Evolutionary conservation across 64 coral and sea anemone genomes (phyloP), one percentile per base, ranked within the genome.

Genomic region (Pocillopora damicornis): DNA sequence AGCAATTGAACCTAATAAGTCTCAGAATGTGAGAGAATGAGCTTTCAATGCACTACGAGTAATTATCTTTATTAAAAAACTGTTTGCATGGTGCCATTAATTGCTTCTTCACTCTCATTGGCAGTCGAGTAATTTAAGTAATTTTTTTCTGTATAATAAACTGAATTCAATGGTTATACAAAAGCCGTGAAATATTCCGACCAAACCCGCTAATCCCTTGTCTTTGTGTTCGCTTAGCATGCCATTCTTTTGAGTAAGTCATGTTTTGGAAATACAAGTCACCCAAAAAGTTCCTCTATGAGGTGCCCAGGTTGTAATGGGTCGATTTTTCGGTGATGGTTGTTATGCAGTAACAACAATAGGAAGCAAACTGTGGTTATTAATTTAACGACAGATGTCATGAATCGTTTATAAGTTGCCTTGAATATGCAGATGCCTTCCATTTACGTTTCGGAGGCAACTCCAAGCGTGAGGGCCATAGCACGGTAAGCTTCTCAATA

Each of bases 171-270:
- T 37, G 37, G 26, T 56, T 56, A 72, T 72, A 65, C 65, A 85
- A 85, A 85, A 85, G 22, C 61, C 72, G 77, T 26, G 64, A 71
- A 85, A 85, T 4, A 17, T 71, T 71, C 81, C 62, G 63, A 72
- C 30, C 66, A 85, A 85, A 85, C 36, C 20, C 9, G 63, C 22
- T 85, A 85, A 85, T 85, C 81, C 81, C 81, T 58, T 57, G 45
- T 20, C 18, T 72, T 85, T 85, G 81, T 85, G 16, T 57, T 73
- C 57, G 61, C 37, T 57, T 72, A 9, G 56, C 65, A 67, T 17
- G 45, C 17, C 11, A 85, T 85, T 57, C 81, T 10, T 56, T 26
- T 30, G 38, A 73, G 59, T 12, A 4, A 15, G 60, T 63, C 7
- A 26, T 61, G 15, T 7, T 30, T 85, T 51, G 11, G 36, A 85